Evolutionary conservation across 2,113 vertebrate species (phyloP), one percentile per base, ranked within the genome.

Genomic region (Hydrochoerus hydrochaeris): DNA sequence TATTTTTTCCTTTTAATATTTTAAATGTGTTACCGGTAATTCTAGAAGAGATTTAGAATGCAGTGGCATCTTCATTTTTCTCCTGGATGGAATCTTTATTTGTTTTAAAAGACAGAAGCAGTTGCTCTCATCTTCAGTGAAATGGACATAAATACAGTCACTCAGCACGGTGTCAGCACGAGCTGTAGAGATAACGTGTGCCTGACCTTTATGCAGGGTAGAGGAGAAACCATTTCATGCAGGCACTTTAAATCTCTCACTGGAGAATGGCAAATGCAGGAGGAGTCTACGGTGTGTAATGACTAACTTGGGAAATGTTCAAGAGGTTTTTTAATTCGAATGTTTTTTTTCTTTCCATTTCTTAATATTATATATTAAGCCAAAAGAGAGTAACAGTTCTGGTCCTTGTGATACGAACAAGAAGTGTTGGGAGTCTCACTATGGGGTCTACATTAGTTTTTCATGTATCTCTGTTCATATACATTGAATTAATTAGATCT

Each of bases 61-160:
- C 67, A 87, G 44, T 86, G 92, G 49, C 60, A 9, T 73, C 93
- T 93, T 91, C 71, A 49, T 78, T 92, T 78, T 94, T 10, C 38
- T 67, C 32, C 73, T 73, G 19, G 82, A 86, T 38, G 19, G 38
- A 81, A 86, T 54, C 60, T 94, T 94, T 96, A 85, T 49, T 95
- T 94, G 85, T 95, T 95, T 97, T 95, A 54, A 95, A 95, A 95
- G 90, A 58, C 82, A 97, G 92, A 84, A 95, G 96, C 52, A 20
- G 90, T 95, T 90, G 80, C 63, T 73, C 65, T 85, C 85, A 49
- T 41, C 90, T 94, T 95, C n/a, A 78, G 78, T 90, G 67, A 58
- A 94, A n/a, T 78, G 58, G 85, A 14, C 35, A 44, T 69, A 89
- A 89, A 86, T 94, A 41, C 35, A 80, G 93, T 95, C 91, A 77